Base-by-base conservation (phyloP, 1,140 invertebrate species). In the Drosophila aff. region DNA sequence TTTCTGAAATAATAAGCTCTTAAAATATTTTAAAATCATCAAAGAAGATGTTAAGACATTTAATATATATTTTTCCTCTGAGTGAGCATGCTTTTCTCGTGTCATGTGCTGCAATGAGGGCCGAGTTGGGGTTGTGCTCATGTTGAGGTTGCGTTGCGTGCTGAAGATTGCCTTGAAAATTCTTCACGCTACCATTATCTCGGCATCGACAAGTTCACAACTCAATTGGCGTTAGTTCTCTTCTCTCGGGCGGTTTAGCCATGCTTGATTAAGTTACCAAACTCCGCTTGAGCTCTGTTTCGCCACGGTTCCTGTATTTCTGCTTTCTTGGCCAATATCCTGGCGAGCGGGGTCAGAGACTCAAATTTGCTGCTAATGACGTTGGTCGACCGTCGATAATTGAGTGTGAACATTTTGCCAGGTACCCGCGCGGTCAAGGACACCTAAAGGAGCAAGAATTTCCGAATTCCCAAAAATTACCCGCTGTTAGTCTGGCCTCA, bases 341-440 rank as follows among this genome's bases (percentile, higher is more conserved):
- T 41, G 81, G 50, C 47, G 80, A 60, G 67, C 40, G 53, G 75
- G 66, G 61, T 49, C 67, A 57, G 85, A 44, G 84, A 73, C 46
- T 67, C 79, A 82, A 89, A 89, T 85, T 52, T 71, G 66, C 85
- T 82, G 85, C 85, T 89, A 89, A 90, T 89, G 85, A 83, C 85
- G 36, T 79, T 55, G 85, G 85, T 89, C 82, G 81, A 90, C 86
- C 85, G 82, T 65, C 85, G 82, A 90, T 89, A 89, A 89, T 89
- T 79, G 76, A 81, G 85, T 89, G 85, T 75, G 79, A 89, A 89
- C 76, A 75, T 52, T 78, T 58, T 63, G 41, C 43, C 59, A 71
- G 75, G 52, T 79, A 59, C 36, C 28, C 41, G 66, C 40, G 31
- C 28, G 31, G 26, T 65, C 72, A 77, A 77, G 76, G 80, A 86